Conservation (phyloP, 2,888 invertebrate species). For the Campaea margaritaria region DNA sequence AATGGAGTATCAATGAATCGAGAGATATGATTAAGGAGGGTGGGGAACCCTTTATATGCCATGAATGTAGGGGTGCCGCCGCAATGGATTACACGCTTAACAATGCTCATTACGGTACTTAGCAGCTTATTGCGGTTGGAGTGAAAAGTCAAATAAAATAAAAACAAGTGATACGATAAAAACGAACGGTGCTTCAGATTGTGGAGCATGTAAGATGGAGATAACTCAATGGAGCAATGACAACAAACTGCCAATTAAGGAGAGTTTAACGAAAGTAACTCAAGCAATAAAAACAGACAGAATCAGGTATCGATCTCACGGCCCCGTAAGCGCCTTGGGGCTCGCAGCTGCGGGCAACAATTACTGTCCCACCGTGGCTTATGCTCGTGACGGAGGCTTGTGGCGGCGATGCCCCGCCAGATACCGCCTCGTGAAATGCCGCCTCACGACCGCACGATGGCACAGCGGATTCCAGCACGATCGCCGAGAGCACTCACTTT, state of each 20-base stretch:
- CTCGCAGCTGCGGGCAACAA: conserved; percentile 77
- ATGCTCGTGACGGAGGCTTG: conserved; percentile 81
- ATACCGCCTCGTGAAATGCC: conserved; percentile 80
- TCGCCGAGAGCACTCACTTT: conserved; percentile 58
- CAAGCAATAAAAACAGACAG: conserved; percentile 37
- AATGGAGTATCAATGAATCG: conserved; percentile 47
- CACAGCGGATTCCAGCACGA: conserved; percentile 73
- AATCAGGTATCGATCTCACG: conserved; percentile 67
- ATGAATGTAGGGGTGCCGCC: conserved; percentile 62
- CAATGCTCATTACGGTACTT: conserved; percentile 69
- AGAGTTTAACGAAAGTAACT: conserved; percentile 38
- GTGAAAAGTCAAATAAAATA: conserved; percentile 66
- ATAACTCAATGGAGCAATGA: conserved; percentile 1
- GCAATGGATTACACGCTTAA: conserved; percentile 74
- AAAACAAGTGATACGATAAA: conserved; percentile 4
- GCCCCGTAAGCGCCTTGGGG: conserved; percentile 66
- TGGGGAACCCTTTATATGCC: conserved; percentile 58
- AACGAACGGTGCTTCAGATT: conserved; percentile 15
- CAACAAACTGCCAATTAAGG: conserved; percentile 27
- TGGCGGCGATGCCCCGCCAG: conserved; percentile 76
- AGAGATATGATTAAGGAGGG: conserved; percentile 60
- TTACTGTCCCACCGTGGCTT: conserved; percentile 75
- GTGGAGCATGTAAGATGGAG: not conserved
- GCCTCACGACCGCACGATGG: conserved; percentile 76
- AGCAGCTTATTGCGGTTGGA: conserved; percentile 71